phyloP scores from a whole-genome alignment of 2,888 invertebrate genomes.

The Spilosoma lubricipeda region DNA sequence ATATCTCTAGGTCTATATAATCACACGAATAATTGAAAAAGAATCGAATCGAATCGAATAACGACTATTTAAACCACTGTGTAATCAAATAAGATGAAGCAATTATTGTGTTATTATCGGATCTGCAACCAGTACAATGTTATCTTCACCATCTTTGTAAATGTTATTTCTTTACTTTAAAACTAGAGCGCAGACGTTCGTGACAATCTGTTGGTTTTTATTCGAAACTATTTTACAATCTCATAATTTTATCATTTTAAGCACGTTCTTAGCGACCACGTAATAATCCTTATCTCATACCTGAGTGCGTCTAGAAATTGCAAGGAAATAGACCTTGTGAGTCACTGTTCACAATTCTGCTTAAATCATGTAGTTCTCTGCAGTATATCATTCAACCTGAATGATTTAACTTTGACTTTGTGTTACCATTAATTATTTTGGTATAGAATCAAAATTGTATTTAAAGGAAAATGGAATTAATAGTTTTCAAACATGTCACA shows the following conservation, averaged over 20 bases:
- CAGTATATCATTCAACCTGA: too few relatives aligned
- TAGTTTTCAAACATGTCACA: too few relatives aligned
- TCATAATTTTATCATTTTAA: not conserved
- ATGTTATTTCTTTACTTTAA: not conserved
- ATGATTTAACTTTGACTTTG: too few relatives aligned
- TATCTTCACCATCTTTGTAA: not conserved
- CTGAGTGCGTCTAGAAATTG: not conserved
- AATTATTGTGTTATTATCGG: not conserved
- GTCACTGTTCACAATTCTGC: not conserved
- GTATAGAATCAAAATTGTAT: not conserved
- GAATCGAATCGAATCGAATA: not conserved
- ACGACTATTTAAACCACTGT: not conserved
- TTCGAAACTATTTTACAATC: not conserved
- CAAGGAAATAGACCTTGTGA: not conserved
- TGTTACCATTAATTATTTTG: not conserved
- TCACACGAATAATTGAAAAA: not conserved
- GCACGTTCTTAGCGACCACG: not conserved
- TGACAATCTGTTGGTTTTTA: not conserved
- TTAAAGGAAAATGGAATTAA: too few relatives aligned
- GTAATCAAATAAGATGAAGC: not conserved
- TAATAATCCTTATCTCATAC: not conserved
- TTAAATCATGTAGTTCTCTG: not conserved
- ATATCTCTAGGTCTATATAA: not conserved
- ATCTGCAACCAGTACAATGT: not conserved
- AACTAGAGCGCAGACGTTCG: not conserved